phyloP scores from a whole-genome alignment of 2,797 vertebrate genomes.

The Periophthalmus magnuspinnatus region DNA sequence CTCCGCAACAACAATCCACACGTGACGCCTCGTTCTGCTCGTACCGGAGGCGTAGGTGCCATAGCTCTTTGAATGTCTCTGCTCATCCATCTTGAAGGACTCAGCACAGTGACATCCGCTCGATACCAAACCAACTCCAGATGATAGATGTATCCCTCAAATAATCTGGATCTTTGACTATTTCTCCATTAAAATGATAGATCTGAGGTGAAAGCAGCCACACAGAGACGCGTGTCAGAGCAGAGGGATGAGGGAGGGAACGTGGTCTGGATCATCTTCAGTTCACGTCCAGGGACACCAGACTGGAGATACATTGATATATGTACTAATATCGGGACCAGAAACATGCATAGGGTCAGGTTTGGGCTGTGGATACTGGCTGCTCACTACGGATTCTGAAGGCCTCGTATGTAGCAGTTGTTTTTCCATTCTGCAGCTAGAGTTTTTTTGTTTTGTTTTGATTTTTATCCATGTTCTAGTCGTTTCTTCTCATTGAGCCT shows the following conservation, averaged over 20 bases:
- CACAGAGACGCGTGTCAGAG: conserved; percentile 70
- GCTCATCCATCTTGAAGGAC: conserved; percentile 65
- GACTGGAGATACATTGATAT: background rate
- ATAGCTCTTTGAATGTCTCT: conserved; percentile 37
- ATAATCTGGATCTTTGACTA: conserved; percentile 76
- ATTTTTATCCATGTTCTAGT: too few species aligned
- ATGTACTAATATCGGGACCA: background rate
- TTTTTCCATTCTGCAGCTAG: too few species aligned
- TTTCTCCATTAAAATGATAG: conserved; percentile 80
- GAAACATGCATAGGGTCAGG: background rate
- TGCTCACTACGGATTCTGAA: too few species aligned
- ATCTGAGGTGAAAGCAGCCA: conserved; percentile 77
- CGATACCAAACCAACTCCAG: conserved; percentile 63
- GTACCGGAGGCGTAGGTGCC: conserved; percentile 30
- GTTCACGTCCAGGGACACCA: too few species aligned
- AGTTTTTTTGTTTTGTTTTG: too few species aligned
- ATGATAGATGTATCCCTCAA: conserved; percentile 77
- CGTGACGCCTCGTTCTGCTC: background rate
- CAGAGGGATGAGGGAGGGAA: conserved; percentile 74
- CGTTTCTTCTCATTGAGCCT: too few species aligned
- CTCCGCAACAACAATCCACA: background rate
- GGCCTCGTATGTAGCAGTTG: too few species aligned
- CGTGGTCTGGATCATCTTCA: conserved; percentile 81
- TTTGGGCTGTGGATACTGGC: background rate
- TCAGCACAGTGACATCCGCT: conserved; percentile 62